Evolutionary conservation across 2,797 vertebrate species (phyloP).

Genomic region (Malurus splendens): DNA sequence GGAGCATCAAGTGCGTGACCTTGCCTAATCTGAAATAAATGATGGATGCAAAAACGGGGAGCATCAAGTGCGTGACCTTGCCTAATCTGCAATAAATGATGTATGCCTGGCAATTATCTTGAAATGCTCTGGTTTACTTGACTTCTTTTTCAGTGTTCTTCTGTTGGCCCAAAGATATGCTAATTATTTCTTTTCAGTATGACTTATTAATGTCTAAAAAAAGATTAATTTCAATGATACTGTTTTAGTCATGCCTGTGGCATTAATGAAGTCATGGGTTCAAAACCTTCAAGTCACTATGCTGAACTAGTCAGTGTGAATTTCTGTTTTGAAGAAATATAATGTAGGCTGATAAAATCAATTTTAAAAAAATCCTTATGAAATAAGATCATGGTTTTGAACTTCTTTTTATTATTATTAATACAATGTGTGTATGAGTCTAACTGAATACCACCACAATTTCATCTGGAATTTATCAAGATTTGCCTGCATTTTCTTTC

Average conservation of each 20-base stretch:
- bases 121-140: slow-evolving; percentile 75
- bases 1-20: slow-evolving; percentile 79
- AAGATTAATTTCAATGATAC: slow-evolving; percentile 19
- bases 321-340: slow-evolving; percentile 49
- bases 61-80: slow-evolving; percentile 77
- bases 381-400: slow-evolving; percentile 61
- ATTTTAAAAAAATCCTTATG: slow-evolving; percentile 27
- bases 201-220: slow-evolving; percentile 36
- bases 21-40: slow-evolving; percentile 77
- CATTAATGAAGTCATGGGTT: slow-evolving; percentile 32
- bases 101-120: slow-evolving; percentile 81
- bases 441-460: slow-evolving; percentile 45
- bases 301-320: slow-evolving; percentile 18
- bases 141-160: slow-evolving; percentile 20
- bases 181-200: slow-evolving; percentile 37
- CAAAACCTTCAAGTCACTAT: slow-evolving; percentile 13
- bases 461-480: slow-evolving; percentile 64
- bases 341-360: slow-evolving; percentile 37
- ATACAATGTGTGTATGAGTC: slow-evolving; percentile 52
- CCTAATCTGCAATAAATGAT: slow-evolving; percentile 81
- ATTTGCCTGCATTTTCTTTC: slow-evolving; percentile 54
- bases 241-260: slow-evolving; percentile 25
- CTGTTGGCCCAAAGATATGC: slow-evolving; percentile 21
- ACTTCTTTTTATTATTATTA: slow-evolving; percentile 64
- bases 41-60: slow-evolving; percentile 66